Evolutionary conservation across 2,888 invertebrate species (phyloP), one percentile per base, ranked within the genome.

Genomic region (Hedya salicella): DNA sequence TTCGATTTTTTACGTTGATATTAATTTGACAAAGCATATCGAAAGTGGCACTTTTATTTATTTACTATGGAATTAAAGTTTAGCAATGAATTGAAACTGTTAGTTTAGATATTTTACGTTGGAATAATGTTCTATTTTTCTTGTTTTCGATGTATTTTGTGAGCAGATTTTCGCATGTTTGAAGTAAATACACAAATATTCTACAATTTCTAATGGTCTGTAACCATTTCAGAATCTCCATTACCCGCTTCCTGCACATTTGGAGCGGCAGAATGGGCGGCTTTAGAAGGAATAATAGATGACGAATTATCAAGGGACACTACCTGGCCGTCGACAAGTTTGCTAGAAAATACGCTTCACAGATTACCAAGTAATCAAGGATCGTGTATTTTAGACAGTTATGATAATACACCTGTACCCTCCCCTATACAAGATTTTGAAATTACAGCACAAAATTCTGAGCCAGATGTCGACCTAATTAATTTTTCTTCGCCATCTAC

Each of bases 381-480:
- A 17, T 49, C 49, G 25, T 49, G 49, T 49, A 49, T 49, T 49
- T n/a, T n/a, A n/a, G n/a, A n/a, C n/a, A n/a, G n/a, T n/a, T n/a
- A n/a, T n/a, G n/a, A n/a, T n/a, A n/a, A n/a, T n/a, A n/a, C n/a
- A n/a, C n/a, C n/a, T n/a, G n/a, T n/a, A n/a, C n/a, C n/a, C n/a
- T n/a, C n/a, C n/a, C n/a, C n/a, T n/a, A n/a, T n/a, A n/a, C n/a
- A n/a, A n/a, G n/a, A n/a, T n/a, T n/a, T 25, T 25, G 6, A 6
- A 25, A 25, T 6, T 25, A 6, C 25, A 4, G 25, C 6, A 25
- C 25, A n/a, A 25, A 25, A 25, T 6, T 25, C 25, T 25, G 25
- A 3, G 25, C 25, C 25, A 25, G 6, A n/a, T n/a, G n/a, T 25
- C 44, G 1, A 44, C 44, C 19, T 17, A 44, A 4, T n/a, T n/a